Percentiles rank a stretch among this genome's conserved stretches.
phyloP scores from a whole-genome alignment of 2,113 vertebrate species.

The Phaethon lepturus region DNA sequence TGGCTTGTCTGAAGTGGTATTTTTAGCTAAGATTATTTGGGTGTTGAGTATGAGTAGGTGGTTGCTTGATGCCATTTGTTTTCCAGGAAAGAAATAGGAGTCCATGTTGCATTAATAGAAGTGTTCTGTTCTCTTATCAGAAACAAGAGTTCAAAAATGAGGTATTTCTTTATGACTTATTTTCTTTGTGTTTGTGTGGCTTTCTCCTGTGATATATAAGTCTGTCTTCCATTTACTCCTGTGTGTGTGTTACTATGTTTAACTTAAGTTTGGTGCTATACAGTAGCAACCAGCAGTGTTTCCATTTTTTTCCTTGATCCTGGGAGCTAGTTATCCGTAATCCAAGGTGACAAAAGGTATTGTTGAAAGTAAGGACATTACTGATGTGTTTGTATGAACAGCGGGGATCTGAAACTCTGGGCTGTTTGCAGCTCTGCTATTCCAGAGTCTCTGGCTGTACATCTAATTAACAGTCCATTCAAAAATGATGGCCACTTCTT shows the following conservation, averaged over 20 bases:
- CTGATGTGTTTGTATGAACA: not conserved
- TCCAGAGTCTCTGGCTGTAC: not conserved
- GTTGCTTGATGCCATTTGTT: not conserved
- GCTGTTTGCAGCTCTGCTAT: not conserved
- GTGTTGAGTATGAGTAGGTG: not conserved
- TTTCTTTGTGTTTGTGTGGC: not conserved
- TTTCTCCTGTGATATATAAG: not conserved
- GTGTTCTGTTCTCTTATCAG: not conserved
- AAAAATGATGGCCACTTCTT: not conserved
- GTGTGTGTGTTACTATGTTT: not conserved
- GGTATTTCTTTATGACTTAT: not conserved
- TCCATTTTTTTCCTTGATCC: not conserved
- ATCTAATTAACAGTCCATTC: not conserved
- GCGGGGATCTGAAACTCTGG: not conserved
- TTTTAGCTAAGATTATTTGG: not conserved
- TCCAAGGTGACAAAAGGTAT: not conserved
- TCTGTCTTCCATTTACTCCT: not conserved
- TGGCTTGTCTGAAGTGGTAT: not conserved
- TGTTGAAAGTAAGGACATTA: not conserved
- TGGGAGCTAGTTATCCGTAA: not conserved
- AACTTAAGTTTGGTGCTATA: not conserved
- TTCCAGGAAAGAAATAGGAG: not conserved
- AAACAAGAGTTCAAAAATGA: not conserved
- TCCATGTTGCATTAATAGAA: not conserved
- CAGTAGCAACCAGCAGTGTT: not conserved